Evolutionary conservation across 2,113 vertebrate species (phyloP), one percentile per base, ranked within the genome.

Genomic region (Chlorodrepanis virens): DNA sequence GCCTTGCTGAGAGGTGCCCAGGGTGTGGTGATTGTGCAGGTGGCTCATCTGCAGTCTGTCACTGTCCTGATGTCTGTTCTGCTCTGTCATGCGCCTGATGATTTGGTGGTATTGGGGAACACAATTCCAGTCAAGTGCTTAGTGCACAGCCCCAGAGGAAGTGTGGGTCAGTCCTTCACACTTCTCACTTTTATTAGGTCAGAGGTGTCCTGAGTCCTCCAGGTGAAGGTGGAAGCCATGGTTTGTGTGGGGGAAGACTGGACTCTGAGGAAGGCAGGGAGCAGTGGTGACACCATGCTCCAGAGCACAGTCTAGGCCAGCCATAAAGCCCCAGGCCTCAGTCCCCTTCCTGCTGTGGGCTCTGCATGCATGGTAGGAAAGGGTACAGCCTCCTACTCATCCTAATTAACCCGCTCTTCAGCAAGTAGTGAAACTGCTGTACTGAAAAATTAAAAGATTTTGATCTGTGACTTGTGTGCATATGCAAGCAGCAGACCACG

Each of bases 381-480:
- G 44, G 37, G 24, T 33, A 35, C 23, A 37, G 39, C 57, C 21
- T 85, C 37, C 39, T 61, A 37, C 49, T 0, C 1, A 6, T 33
- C 61, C 77, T 60, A 91, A 85, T 69, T 87, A 87, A 49, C 21
- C 44, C 12, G 2, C 85, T 65, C 40, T 67, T 83, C 25, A 90
- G 29, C 47, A 83, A 86, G 50, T 9, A 57, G 54, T 0, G 0
- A 74, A 94, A 81, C 71, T 64, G 49, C 64, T 79, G 60, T 74
- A 89, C 83, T 78, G 91, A 83, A 78, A 93, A 91, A 91, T 78
- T 44, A 63, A 93, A 87, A 24, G n/a, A 75, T 86, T 90, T 90
- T 78, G 64, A 76, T 71, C 57, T 78, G 53, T 54, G 84, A 69
- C 49, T 56, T 72, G 47, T 3, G 13, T 64, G 49, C 75, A 8